Conservation (phyloP, 2,113 vertebrate species). For the Actenoides lindsayi region DNA sequence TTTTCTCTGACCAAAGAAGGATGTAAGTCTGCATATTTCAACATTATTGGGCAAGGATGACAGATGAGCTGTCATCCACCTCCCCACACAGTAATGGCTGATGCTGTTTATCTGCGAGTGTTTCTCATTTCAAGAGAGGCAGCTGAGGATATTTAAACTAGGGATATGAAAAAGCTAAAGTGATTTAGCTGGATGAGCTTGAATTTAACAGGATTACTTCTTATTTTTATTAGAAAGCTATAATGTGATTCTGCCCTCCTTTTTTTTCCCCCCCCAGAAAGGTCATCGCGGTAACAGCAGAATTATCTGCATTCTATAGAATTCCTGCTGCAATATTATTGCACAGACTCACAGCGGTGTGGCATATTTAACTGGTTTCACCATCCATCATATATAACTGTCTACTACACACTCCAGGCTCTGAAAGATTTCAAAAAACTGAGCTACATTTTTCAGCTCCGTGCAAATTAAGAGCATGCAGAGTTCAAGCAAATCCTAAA, state of each 20-base stretch:
- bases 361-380: not conserved
- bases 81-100: not conserved
- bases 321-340: slow-evolving; percentile 6
- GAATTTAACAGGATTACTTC: slow-evolving; percentile 63
- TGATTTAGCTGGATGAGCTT: slow-evolving; percentile 56
- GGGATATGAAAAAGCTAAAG: slow-evolving; percentile 22
- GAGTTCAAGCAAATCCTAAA: not conserved
- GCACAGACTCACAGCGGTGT: not conserved
- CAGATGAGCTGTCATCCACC: not conserved
- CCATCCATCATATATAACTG: not conserved
- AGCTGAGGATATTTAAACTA: slow-evolving; percentile 1
- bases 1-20: not conserved
- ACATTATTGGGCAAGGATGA: not conserved
- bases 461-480: not conserved
- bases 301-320: not conserved
- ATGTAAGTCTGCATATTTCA: not conserved
- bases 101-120: not conserved
- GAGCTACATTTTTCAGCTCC: not conserved
- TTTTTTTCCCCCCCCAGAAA: not conserved
- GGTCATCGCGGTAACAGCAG: slow-evolving; percentile 9
- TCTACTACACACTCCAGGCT: not conserved
- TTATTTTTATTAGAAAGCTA: slow-evolving; percentile 60
- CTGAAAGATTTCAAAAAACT: not conserved
- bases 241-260: not conserved
- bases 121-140: not conserved